phyloP scores from a whole-genome alignment of 2,113 vertebrate genomes.

The Pteronura brasiliensis region DNA sequence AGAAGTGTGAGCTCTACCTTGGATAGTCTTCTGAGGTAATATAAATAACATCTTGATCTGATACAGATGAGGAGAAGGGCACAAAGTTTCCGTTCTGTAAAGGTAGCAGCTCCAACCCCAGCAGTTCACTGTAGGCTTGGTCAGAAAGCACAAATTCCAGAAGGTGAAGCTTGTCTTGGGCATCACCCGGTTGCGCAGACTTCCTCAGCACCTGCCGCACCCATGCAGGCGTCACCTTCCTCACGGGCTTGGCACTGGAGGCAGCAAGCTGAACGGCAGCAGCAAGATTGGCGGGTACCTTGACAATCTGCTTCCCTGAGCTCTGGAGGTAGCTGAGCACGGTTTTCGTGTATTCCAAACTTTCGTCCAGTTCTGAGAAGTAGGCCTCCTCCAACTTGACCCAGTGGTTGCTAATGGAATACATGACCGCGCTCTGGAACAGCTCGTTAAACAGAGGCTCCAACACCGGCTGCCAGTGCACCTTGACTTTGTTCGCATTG shows the following conservation, averaged over 20 bases:
- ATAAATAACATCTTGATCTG: constrained; percentile 93
- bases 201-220: constrained; percentile 92
- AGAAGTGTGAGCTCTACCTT: constrained; percentile 85
- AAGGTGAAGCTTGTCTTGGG: constrained; percentile 90
- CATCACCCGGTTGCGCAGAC: constrained; percentile 83
- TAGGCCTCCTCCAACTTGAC: constrained; percentile 88
- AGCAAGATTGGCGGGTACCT: constrained; percentile 88
- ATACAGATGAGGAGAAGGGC: constrained; percentile 92
- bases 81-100: constrained; percentile 91
- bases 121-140: constrained; percentile 92
- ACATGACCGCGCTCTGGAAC: constrained; percentile 90
- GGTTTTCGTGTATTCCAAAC: constrained; percentile 84
- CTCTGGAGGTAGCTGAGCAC: constrained; percentile 95
- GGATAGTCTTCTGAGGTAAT: constrained; percentile 94
- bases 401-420: constrained; percentile 89
- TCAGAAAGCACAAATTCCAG: constrained; percentile 94
- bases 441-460: constrained; percentile 92
- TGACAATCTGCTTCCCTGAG: constrained; percentile 93
- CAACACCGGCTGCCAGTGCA: constrained; percentile 92
- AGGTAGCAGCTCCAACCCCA: constrained; percentile 95
- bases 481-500: constrained; percentile 85
- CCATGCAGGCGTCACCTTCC: constrained; percentile 90
- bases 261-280: constrained; percentile 83
- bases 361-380: constrained; percentile 92
- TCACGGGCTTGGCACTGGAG: constrained; percentile 80